Percentiles rank a stretch among this genome's conserved stretches.
phyloP scores from a whole-genome alignment of 2,113 vertebrate genomes.

The Pseudolaguvia tuberculata region DNA sequence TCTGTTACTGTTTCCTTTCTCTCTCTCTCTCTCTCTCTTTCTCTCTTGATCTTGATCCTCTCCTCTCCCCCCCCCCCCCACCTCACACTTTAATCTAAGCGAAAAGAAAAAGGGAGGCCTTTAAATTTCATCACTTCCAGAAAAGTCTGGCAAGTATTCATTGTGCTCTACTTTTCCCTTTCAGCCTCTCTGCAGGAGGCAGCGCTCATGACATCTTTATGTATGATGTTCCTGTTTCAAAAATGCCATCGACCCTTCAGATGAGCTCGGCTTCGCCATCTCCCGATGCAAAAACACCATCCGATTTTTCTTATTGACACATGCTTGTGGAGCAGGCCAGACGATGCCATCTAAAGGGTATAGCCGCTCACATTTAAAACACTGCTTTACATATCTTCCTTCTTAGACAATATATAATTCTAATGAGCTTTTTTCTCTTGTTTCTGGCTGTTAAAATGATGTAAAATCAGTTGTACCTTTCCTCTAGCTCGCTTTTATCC shows the following conservation, averaged over 20 bases:
- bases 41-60: too few relatives aligned
- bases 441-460: conserved; percentile 40
- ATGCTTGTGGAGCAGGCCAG: conserved; percentile 57
- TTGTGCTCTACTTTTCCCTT: conserved; percentile 71
- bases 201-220: conserved; percentile 78
- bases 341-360: conserved; percentile 35
- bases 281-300: conserved; percentile 75
- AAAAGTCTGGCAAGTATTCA: conserved; percentile 74
- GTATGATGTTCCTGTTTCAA: conserved; percentile 77
- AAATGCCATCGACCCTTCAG: conserved; percentile 80
- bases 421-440: conserved; percentile 44
- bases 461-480: conserved; percentile 17
- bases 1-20: conserved; percentile 35
- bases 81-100: conserved; percentile 78
- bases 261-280: conserved; percentile 76
- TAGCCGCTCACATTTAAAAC: conserved; percentile 46
- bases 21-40: conserved; percentile 24
- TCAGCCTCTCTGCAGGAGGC: conserved; percentile 76
- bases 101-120: conserved; percentile 68
- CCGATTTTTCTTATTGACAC: conserved; percentile 76
- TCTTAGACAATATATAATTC: conserved; percentile 57
- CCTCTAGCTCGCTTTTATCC: not conserved
- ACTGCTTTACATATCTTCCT: conserved; percentile 44
- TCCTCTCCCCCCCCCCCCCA: conserved; percentile 44
- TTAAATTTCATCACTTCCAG: conserved; percentile 75